These are phyloP conservation scores for Octomys mimax DNA, from an alignment of 2,797 vertebrate species.

Conservation along the genomic window DNA sequence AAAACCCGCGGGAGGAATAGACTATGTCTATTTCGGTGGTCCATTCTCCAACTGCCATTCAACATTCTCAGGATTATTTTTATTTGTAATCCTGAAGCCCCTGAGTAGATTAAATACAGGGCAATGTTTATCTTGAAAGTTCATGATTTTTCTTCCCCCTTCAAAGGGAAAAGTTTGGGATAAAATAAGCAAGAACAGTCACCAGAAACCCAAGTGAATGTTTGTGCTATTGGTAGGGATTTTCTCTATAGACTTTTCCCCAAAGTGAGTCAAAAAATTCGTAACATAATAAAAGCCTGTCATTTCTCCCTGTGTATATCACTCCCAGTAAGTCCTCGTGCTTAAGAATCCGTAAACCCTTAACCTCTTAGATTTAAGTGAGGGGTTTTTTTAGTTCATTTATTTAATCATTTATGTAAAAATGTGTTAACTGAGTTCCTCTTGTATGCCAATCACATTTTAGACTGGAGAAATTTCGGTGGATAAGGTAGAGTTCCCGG, in stretches of 20 bases:
- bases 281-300: constrained; percentile 17
- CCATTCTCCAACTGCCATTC: neutral
- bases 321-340: neutral
- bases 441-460: neutral
- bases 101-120: constrained; percentile 17
- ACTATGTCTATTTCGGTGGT: neutral
- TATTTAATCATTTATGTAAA: neutral
- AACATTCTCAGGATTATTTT: constrained; percentile 42
- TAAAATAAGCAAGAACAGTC: neutral
- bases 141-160: neutral
- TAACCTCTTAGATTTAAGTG: constrained; percentile 23
- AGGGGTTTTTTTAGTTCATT: neutral
- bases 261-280: constrained; percentile 30
- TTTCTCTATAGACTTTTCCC: neutral
- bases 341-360: neutral
- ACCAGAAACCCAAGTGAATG: neutral
- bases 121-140: constrained; percentile 30
- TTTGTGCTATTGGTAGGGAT: neutral
- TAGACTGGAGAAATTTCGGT: neutral
- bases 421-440: constrained; percentile 34
- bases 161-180: neutral
- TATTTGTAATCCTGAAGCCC: neutral
- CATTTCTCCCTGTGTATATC: neutral
- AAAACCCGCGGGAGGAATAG: neutral
- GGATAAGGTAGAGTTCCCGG: neutral